Conservation (phyloP, 2,888 invertebrate species). For the Temnothorax unifasciatus region DNA sequence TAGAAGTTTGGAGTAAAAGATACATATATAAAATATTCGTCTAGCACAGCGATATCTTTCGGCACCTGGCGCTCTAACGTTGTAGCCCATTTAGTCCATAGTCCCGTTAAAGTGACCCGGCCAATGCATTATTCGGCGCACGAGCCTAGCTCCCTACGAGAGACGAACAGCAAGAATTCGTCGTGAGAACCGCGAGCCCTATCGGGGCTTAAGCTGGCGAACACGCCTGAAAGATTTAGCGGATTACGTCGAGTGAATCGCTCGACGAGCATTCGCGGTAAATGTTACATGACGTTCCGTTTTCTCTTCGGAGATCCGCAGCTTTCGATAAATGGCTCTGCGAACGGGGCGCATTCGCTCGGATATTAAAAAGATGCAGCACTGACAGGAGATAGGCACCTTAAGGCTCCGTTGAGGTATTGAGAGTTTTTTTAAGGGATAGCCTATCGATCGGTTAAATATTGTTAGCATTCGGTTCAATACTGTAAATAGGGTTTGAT, state of each 20-base stretch:
- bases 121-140: slow-evolving; percentile 48
- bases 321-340: slow-evolving; percentile 57
- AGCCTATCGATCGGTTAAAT: slow-evolving; percentile 25
- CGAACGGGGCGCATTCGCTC: slow-evolving; percentile 50
- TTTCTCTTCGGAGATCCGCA: slow-evolving; percentile 53
- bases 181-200: slow-evolving; percentile 51
- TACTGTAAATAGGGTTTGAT: background rate
- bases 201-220: slow-evolving; percentile 57
- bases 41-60: background rate
- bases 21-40: background rate
- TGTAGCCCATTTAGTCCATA: slow-evolving; percentile 31
- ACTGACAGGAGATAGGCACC: slow-evolving; percentile 42
- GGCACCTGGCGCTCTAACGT: background rate
- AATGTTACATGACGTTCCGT: slow-evolving; percentile 59
- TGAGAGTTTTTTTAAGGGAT: slow-evolving; percentile 11
- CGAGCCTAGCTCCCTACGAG: slow-evolving; percentile 41
- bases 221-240: slow-evolving; percentile 61
- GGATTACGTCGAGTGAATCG: slow-evolving; percentile 59
- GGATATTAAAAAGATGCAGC: slow-evolving; percentile 51
- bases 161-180: slow-evolving; percentile 52
- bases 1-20: background rate
- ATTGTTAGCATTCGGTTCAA: background rate
- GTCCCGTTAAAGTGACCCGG: slow-evolving; percentile 25
- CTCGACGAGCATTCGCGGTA: slow-evolving; percentile 56
- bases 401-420: slow-evolving; percentile 22